Percentiles rank a stretch among this genome's conserved stretches.
Conservation (phyloP, 2,888 invertebrate genomes). For the Corythucha ciliata region DNA sequence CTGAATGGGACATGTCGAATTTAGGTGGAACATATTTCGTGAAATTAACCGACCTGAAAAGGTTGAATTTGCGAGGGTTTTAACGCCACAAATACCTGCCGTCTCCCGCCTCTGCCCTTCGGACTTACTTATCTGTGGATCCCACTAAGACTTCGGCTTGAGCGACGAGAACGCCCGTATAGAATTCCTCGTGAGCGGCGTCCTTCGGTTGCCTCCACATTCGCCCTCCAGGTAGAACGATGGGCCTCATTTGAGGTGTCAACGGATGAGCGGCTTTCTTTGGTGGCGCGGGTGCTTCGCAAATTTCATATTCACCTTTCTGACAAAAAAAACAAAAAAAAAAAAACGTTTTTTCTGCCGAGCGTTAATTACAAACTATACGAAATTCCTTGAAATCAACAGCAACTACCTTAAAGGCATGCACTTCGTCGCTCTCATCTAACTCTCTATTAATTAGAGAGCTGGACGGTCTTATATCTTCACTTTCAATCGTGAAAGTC, state of each 20-base stretch:
- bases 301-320: constrained; percentile 27
- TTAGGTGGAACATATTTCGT: constrained; percentile 68
- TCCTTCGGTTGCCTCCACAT: constrained; percentile 75
- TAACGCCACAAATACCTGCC: no score
- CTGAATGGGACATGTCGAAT: constrained; percentile 36
- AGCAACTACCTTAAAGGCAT: constrained; percentile 13
- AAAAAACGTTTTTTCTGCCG: not conserved
- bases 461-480: no score
- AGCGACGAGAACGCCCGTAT: constrained; percentile 72
- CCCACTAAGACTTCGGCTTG: constrained; percentile 81
- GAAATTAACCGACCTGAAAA: constrained; percentile 70
- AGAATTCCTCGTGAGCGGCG: constrained; percentile 80
- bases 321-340: constrained; percentile 3
- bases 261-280: constrained; percentile 41
- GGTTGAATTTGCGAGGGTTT: no score
- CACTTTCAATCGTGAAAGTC: no score
- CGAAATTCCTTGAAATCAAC: constrained; percentile 19
- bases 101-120: no score
- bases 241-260: constrained; percentile 57
- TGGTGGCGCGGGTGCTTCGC: constrained; percentile 25
- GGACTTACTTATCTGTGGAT: constrained; percentile 68
- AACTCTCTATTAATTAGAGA: no score
- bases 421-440: constrained; percentile 8
- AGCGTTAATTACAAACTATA: no score
- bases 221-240: constrained; percentile 67